Evolutionary conservation across 1,140 invertebrate species (phyloP).

Genomic region (Drosophila kohkoa): DNA sequence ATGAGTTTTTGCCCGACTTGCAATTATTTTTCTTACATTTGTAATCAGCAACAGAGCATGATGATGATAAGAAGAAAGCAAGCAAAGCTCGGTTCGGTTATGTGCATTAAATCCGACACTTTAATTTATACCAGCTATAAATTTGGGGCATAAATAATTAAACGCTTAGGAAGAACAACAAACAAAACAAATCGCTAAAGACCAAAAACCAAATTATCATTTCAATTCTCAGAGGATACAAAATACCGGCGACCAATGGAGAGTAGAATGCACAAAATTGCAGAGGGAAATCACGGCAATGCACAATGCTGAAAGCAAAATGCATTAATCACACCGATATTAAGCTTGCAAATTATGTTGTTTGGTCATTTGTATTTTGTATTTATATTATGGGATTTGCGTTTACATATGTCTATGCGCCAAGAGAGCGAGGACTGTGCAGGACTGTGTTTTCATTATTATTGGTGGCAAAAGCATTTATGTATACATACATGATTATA

Average conservation of each 20-base stretch:
- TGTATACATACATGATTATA: too few relatives aligned
- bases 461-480: constrained; percentile 45
- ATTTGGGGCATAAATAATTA: background rate
- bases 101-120: too few relatives aligned
- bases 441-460: constrained; percentile 31
- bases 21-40: constrained; percentile 61
- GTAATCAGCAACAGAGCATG: constrained; percentile 19
- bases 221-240: constrained; percentile 2
- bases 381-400: constrained; percentile 30
- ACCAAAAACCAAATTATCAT: constrained; percentile 17
- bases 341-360: constrained; percentile 38
- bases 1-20: constrained; percentile 71
- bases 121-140: too few relatives aligned
- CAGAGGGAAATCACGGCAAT: constrained; percentile 22
- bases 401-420: constrained; percentile 2
- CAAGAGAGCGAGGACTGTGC: background rate
- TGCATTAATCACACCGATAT: constrained; percentile 40
- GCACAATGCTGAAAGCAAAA: constrained; percentile 32
- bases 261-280: constrained; percentile 6
- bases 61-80: constrained; percentile 14
- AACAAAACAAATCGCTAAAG: background rate
- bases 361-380: constrained; percentile 23
- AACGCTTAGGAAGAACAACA: background rate
- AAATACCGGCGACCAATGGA: background rate
- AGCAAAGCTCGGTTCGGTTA: too few relatives aligned